Evolutionary conservation across 2,797 vertebrate species (phyloP).

Genomic region (Smutsia temminckii): DNA sequence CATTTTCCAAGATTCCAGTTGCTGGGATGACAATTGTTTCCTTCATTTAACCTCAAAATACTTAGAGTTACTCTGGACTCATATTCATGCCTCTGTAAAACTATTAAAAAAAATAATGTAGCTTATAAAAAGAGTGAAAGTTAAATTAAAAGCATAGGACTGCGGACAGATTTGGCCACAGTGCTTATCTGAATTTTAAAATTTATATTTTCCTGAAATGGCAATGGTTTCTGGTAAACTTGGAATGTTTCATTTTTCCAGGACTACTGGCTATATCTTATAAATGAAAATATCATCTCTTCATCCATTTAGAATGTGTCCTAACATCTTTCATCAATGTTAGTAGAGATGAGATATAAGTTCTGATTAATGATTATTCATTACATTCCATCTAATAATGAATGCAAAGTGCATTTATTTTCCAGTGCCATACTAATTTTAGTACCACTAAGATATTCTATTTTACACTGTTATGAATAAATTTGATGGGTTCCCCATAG

Average conservation of each 20-base stretch:
- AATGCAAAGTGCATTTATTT: slow-evolving; percentile 28
- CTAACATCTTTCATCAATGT: background rate
- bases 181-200: background rate
- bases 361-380: slow-evolving; percentile 1
- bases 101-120: background rate
- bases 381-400: background rate
- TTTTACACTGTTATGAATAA: background rate
- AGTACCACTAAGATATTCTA: background rate
- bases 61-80: background rate
- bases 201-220: background rate
- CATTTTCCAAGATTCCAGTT: background rate
- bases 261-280: background rate
- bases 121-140: background rate
- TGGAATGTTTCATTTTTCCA: background rate
- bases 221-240: background rate
- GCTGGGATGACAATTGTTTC: background rate
- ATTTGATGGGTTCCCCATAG: background rate
- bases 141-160: background rate
- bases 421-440: background rate
- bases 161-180: background rate
- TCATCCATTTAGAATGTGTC: background rate
- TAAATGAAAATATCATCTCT: background rate
- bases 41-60: background rate
- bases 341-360: background rate
- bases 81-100: background rate